These are phyloP conservation scores for Nipponacmea schrenckii DNA, from an alignment of 2,888 invertebrate species.

Conservation along the genomic window DNA sequence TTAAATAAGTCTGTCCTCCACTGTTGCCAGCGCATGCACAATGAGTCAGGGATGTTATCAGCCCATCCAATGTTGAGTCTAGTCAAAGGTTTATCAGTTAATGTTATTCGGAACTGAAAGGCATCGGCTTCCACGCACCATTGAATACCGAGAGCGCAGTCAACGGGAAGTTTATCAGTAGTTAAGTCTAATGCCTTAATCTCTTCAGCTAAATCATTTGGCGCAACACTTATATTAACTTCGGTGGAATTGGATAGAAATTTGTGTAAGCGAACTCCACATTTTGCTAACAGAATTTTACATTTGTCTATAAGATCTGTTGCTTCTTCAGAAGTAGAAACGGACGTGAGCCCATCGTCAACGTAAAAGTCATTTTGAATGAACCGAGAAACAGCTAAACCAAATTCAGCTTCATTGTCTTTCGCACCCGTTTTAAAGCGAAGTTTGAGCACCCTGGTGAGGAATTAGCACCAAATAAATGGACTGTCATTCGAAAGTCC, in stretches of 20 bases:
- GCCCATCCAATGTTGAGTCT: too few relatives aligned
- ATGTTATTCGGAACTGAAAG: constrained; percentile 16
- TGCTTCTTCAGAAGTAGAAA: constrained; percentile 13
- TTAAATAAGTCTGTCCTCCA: too few relatives aligned
- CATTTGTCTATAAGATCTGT: neutral
- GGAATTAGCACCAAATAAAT: constrained; percentile 33
- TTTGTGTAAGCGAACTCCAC: constrained; percentile 37
- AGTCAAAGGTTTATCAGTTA: constrained; percentile 13
- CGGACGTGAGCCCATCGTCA: constrained; percentile 36
- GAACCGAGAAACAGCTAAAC: constrained; percentile 27
- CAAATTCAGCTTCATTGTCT: constrained; percentile 17
- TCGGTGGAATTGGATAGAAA: constrained; percentile 36
- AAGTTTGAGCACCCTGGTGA: constrained; percentile 35
- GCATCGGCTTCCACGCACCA: constrained; percentile 36
- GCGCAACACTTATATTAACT: constrained; percentile 30
- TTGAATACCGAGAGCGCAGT: constrained; percentile 35
- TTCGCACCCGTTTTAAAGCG: constrained; percentile 27
- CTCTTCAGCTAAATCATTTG: constrained; percentile 30
- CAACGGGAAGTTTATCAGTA: constrained; percentile 18
- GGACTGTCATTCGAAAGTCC: constrained; percentile 30
- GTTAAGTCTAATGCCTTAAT: constrained; percentile 11
- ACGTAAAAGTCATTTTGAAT: constrained; percentile 36
- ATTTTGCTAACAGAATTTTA: constrained; percentile 13
- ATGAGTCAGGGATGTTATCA: too few relatives aligned
- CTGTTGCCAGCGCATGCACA: too few relatives aligned